Base-by-base conservation (phyloP, 1,140 invertebrate genomes). In the Pogonomyrmex barbatus region DNA sequence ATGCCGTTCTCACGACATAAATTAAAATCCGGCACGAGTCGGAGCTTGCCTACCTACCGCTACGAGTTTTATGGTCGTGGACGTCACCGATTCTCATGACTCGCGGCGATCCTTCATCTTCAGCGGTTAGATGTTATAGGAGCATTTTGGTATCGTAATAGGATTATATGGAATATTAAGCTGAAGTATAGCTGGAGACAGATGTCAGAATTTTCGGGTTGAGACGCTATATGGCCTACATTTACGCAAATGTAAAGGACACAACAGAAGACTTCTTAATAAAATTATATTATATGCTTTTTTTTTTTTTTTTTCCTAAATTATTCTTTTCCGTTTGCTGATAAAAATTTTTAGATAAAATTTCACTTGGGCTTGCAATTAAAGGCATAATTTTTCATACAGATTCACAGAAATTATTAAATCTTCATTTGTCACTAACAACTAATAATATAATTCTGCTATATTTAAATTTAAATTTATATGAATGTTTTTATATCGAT, bases 91-190 rank as follows among this genome's bases (percentile, higher is more conserved):
- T 85, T 82, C 63, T 85, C 84, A 81, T 81, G 50, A 47, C 83
- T 85, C 50, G 50, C 36, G 52, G 45, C 42, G 76, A 67, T 67
- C 75, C 42, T 81, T 24, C 68, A 85, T 85, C 84, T 68, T 52
- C 60, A 33, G 6, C 10, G 17, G n/a, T 36, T 78, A 36, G 52
- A 68, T 24, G 39, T 85, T 85, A 81, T 68, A 67, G 52, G 76
- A 85, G 42, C 76, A 81, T 60, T 85, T 85, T 52, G 54, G 62
- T 85, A 85, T 85, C 76, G 52, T 82, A 85, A 85, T 85, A 85
- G 63, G 79, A 83, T 83, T 83, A 75, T 50, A 10, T 6, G 1
- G 12, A 12, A 54, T 39, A 75, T 83, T 81, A 68, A 82, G 6
- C 17, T 2, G 60, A 47, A 63, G 39, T 30, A 47, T n/a, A 42